Evolutionary conservation across 2,888 invertebrate species (phyloP).

Genomic region (Cheiracanthium punctorium): DNA sequence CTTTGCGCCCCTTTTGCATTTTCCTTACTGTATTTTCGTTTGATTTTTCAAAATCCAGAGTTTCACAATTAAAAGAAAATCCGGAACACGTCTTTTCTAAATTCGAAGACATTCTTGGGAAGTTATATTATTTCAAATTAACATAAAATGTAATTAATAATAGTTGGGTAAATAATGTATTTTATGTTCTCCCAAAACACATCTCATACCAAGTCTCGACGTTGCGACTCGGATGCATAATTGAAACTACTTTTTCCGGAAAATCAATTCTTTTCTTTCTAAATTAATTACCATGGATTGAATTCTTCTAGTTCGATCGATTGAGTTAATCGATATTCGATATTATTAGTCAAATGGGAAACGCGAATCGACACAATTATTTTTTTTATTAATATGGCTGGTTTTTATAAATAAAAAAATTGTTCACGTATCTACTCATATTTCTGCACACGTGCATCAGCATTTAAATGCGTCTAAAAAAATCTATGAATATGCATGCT

Average conservation of each 20-base stretch:
- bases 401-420: no score
- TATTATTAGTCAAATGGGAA: not conserved
- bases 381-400: not conserved
- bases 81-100: not conserved
- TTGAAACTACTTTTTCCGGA: not conserved
- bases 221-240: not conserved
- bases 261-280: constrained; percentile 1
- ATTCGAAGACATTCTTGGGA: not conserved
- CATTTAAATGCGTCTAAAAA: no score
- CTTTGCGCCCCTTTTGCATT: not conserved
- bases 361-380: not conserved
- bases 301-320: not conserved
- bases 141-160: constrained; percentile 2
- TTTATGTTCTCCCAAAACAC: not conserved
- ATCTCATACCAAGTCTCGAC: not conserved
- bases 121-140: not conserved
- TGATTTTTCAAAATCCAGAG: not conserved
- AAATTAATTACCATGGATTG: not conserved
- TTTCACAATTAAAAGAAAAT: not conserved
- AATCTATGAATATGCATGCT: no score
- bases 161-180: not conserved
- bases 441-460: no score
- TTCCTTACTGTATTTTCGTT: not conserved
- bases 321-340: not conserved
- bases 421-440: no score